Evolutionary conservation across 2,797 vertebrate species (phyloP), one percentile per base, ranked within the genome.

Genomic region (Sebastes itinus): DNA sequence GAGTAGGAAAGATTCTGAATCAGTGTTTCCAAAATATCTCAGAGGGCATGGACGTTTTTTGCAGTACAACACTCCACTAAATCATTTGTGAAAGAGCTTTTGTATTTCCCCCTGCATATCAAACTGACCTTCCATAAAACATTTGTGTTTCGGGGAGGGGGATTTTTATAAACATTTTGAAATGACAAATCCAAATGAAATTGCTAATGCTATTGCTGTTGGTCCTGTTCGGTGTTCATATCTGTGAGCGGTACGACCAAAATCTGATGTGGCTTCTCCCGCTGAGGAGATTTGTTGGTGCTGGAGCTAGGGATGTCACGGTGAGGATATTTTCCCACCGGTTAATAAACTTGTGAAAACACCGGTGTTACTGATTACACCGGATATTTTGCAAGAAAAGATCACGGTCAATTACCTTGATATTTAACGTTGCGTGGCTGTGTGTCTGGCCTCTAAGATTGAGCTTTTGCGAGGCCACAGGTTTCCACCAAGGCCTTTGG

Each of bases 51-150:
- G 14, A 38, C 65, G 55, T 65, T 76, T 22, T 72, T 62, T 77
- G 60, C 71, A 60, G 61, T 30, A 65, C 49, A 81, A 69, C 28
- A 38, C 70, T 42, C 49, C 20, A 14, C 74, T 62, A 9, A 22
- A 58, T 66, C 27, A 75, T 77, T 78, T 85, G 20, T 58, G 54
- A 73, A 84, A 85, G 75, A 76, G 68, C 76, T 80, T 90, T 86
- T 80, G 65, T 49, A 67, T 75, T 83, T 60, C 16, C 54, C 80
- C 83, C 77, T 81, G 46, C 77, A 88, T 75, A 88, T 76, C 32
- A 80, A 88, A 85, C 49, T 82, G 83, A 90, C 89, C 88, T 87
- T 84, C 75, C 35, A 81, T 91, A 84, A 90, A 89, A 82, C 33
- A 22, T 83, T 89, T 83, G 74, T 85, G 61, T 89, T 81, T 82